phyloP scores from a whole-genome alignment of 2,888 invertebrate species.

The Idaea biselata region DNA sequence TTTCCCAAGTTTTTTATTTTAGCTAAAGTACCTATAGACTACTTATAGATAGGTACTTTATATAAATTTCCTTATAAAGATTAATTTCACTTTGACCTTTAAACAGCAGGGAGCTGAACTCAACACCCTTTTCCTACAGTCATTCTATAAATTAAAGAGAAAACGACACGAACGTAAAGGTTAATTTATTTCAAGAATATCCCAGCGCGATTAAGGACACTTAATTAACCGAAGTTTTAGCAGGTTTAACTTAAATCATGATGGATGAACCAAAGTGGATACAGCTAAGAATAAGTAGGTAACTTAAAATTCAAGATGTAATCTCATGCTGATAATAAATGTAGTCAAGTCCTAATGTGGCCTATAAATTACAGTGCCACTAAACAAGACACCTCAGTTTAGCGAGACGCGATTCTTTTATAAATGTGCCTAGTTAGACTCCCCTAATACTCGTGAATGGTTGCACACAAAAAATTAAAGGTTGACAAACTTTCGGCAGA shows the following conservation, averaged over 20 bases:
- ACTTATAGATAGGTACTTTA: no score
- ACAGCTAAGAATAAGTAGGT: background rate
- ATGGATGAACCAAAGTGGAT: background rate
- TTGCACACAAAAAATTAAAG: constrained; percentile 70
- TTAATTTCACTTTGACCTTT: background rate
- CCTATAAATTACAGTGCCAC: constrained; percentile 24
- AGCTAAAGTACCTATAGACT: no score
- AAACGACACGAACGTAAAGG: constrained; percentile 1
- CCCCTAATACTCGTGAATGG: constrained; percentile 36
- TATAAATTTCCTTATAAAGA: no score
- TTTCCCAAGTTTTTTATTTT: no score
- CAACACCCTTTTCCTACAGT: background rate
- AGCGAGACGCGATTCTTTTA: constrained; percentile 33
- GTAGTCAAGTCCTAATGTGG: constrained; percentile 17
- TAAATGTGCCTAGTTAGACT: constrained; percentile 25
- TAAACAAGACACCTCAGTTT: constrained; percentile 22
- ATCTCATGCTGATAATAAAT: constrained; percentile 13
- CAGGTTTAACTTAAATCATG: background rate
- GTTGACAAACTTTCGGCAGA: constrained; percentile 77
- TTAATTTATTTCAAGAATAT: background rate
- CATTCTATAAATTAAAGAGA: background rate
- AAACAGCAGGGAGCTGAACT: background rate
- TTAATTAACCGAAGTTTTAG: background rate
- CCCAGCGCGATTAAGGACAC: background rate
- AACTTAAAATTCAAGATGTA: background rate